Evolutionary conservation across 2,888 invertebrate species (phyloP).

Genomic region (Laspeyria flexula): DNA sequence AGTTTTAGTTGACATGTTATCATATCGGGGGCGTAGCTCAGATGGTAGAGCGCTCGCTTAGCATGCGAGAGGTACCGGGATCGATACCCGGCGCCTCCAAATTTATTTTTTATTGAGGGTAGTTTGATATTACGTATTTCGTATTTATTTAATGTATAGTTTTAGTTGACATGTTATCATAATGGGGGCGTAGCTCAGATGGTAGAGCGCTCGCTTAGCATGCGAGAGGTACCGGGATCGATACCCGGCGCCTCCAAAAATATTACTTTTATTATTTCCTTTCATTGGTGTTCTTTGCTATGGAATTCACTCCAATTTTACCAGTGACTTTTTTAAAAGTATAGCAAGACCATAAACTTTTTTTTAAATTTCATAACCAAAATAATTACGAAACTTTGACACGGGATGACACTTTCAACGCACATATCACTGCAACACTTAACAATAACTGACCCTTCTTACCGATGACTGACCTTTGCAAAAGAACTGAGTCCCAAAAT

Average conservation of each 20-base stretch:
- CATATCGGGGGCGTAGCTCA: constrained; percentile 81
- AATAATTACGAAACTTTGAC: no score
- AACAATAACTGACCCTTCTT: no score
- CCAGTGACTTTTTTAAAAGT: no score
- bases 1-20: neutral
- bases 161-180: neutral
- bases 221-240: constrained; percentile 86
- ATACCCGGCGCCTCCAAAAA: constrained; percentile 68
- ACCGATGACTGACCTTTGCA: no score
- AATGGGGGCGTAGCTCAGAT: constrained; percentile 76
- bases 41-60: constrained; percentile 87
- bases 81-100: constrained; percentile 86
- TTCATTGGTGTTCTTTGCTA: no score
- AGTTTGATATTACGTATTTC: constrained; percentile 3
- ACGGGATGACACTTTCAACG: no score
- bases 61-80: constrained; percentile 87
- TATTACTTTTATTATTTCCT: neutral
- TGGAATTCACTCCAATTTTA: no score
- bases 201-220: constrained; percentile 82
- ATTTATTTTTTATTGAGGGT: neutral
- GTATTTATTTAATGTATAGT: neutral
- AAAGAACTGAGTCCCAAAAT: no score
- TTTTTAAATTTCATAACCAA: no score
- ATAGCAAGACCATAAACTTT: no score
- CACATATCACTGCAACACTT: no score